A percentile compares a stretch with the other conserved stretches of the same genome.
Evolutionary conservation across 2,888 invertebrate genomes (phyloP).

Genomic region (Watsonalla binaria): DNA sequence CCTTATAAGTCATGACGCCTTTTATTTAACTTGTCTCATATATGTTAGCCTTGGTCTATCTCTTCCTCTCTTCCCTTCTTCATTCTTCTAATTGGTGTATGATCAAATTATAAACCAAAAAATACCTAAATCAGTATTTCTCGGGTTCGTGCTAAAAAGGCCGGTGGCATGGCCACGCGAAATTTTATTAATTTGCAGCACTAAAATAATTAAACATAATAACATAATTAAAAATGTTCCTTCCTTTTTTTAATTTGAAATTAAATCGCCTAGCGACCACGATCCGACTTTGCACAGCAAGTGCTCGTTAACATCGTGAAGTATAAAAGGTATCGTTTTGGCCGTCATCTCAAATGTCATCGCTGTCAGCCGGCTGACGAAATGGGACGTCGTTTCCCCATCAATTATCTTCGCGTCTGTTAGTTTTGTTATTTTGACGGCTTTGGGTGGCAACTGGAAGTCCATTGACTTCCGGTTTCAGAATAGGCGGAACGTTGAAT

Average conservation of each 20-base stretch:
- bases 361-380: constrained; percentile 42
- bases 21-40: too few relatives aligned
- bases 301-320: constrained; percentile 16
- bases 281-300: constrained; percentile 12
- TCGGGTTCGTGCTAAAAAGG: too few relatives aligned
- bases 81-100: too few relatives aligned
- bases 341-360: constrained; percentile 47
- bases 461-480: constrained; percentile 33
- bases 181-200: too few relatives aligned
- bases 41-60: too few relatives aligned
- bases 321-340: constrained; percentile 5
- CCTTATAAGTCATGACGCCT: too few relatives aligned
- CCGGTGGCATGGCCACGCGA: too few relatives aligned
- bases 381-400: constrained; percentile 46
- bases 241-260: background rate
- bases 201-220: too few relatives aligned
- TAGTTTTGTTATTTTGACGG: constrained; percentile 25
- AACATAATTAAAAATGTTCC: background rate
- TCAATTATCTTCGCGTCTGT: constrained; percentile 38
- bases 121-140: too few relatives aligned
- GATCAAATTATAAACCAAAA: too few relatives aligned
- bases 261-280: background rate
- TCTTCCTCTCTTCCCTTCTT: too few relatives aligned
- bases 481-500: constrained; percentile 20
- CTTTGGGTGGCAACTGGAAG: constrained; percentile 16